These are phyloP conservation scores for Drosophila busckii DNA, from an alignment of 1,140 invertebrate genomes.

Conservation along the genomic window DNA sequence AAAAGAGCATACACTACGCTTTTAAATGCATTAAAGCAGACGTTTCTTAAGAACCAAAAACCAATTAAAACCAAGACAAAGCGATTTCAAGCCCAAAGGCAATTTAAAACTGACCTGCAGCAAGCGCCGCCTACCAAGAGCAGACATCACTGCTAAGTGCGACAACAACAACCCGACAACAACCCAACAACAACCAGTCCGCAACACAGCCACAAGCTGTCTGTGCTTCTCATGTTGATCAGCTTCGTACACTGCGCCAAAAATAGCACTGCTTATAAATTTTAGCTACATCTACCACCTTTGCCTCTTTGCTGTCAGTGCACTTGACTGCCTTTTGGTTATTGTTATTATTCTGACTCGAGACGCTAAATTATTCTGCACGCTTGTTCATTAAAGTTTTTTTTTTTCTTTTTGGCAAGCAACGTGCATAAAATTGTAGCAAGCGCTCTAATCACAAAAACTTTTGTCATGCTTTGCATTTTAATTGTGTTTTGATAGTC, in stretches of 20 bases:
- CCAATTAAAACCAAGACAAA: slow-evolving; percentile 19
- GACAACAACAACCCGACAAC: slow-evolving; percentile 58
- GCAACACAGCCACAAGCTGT: no score
- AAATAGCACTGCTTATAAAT: no score
- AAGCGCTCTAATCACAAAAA: slow-evolving; percentile 62
- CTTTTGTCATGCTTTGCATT: slow-evolving; percentile 47
- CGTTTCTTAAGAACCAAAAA: no score
- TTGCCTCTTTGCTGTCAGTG: slow-evolving; percentile 22
- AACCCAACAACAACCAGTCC: slow-evolving; percentile 37
- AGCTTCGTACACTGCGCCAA: no score
- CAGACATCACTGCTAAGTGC: slow-evolving; percentile 67
- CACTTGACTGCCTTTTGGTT: slow-evolving; percentile 12
- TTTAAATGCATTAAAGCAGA: no score
- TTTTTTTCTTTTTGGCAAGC: slow-evolving; percentile 11
- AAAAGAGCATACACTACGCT: slow-evolving; percentile 9
- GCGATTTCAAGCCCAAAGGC: no score
- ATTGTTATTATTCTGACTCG: slow-evolving; percentile 25
- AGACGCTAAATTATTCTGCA: slow-evolving; percentile 35
- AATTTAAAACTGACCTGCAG: slow-evolving; percentile 69
- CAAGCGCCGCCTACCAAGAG: slow-evolving; percentile 33
- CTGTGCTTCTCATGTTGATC: slow-evolving; percentile 37
- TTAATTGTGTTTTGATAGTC: slow-evolving; percentile 39
- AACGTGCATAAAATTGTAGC: slow-evolving; percentile 64
- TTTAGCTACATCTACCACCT: no score
- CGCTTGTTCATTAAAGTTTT: slow-evolving; percentile 26